Evolutionary conservation across 1,140 invertebrate species (phyloP).

Genomic region (Lepidurus couesii): DNA sequence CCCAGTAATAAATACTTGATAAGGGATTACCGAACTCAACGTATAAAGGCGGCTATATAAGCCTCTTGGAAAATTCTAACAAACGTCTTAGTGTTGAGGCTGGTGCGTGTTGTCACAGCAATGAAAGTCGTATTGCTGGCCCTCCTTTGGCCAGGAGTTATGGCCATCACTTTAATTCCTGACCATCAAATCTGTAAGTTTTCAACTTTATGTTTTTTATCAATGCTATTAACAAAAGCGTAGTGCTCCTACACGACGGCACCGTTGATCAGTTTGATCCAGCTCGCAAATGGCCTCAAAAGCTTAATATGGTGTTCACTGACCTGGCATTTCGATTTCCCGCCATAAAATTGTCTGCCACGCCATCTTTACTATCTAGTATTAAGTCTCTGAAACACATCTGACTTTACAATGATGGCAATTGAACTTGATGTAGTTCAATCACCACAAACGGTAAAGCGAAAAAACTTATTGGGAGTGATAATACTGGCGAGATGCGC

Average conservation of each 20-base stretch:
- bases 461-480: not conserved
- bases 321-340: not conserved
- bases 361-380: not conserved
- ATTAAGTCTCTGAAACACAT: not conserved
- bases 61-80: too few species aligned
- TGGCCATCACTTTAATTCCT: too few species aligned
- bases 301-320: not conserved
- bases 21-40: too few species aligned
- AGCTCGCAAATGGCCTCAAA: not conserved
- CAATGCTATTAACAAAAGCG: not conserved
- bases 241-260: not conserved
- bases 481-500: not conserved
- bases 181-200: too few species aligned
- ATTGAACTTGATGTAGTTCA: not conserved
- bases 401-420: not conserved
- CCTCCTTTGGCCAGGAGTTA: too few species aligned
- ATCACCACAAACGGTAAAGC: not conserved
- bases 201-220: too few species aligned
- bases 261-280: not conserved
- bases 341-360: not conserved
- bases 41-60: too few species aligned
- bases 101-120: too few species aligned
- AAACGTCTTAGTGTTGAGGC: too few species aligned
- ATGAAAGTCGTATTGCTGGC: too few species aligned
- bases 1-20: too few species aligned